phyloP scores from a whole-genome alignment of 2,113 vertebrate species.

The Regulus satrapa region DNA sequence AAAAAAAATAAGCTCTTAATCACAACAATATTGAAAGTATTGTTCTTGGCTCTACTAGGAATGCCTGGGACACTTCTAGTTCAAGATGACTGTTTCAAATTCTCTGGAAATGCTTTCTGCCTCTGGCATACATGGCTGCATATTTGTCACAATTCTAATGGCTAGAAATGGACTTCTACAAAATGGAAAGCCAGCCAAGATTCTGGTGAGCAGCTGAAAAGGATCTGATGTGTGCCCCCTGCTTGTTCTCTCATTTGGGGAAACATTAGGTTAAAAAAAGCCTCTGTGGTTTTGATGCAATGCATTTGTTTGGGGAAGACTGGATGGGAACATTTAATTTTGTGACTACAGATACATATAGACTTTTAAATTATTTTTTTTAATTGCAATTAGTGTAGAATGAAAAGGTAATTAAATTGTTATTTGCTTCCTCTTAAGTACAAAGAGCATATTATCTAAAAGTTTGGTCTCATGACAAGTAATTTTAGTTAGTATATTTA shows the following conservation, averaged over 20 bases:
- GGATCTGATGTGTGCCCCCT: background rate
- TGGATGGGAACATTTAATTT: background rate
- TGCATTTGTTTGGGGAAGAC: background rate
- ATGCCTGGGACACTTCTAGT: background rate
- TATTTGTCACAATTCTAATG: background rate
- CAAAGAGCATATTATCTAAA: constrained; percentile 21
- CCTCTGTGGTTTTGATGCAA: background rate
- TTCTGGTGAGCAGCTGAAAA: background rate
- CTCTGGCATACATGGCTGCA: background rate
- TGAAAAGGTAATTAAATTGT: background rate
- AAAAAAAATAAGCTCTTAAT: background rate
- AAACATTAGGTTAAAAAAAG: background rate
- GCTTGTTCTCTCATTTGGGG: background rate
- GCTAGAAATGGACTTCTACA: background rate
- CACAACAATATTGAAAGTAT: background rate
- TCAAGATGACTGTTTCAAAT: background rate
- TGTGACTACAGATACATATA: background rate
- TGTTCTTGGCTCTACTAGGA: background rate
- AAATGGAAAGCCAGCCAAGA: background rate
- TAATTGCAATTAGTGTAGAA: background rate
- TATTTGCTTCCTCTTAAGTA: constrained; percentile 45
- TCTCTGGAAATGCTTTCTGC: background rate
- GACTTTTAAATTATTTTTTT: background rate
- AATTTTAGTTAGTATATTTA: constrained; percentile 35
- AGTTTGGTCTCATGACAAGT: background rate